phyloP scores from a whole-genome alignment of 2,797 vertebrate genomes.

The Nothura maculosa region DNA sequence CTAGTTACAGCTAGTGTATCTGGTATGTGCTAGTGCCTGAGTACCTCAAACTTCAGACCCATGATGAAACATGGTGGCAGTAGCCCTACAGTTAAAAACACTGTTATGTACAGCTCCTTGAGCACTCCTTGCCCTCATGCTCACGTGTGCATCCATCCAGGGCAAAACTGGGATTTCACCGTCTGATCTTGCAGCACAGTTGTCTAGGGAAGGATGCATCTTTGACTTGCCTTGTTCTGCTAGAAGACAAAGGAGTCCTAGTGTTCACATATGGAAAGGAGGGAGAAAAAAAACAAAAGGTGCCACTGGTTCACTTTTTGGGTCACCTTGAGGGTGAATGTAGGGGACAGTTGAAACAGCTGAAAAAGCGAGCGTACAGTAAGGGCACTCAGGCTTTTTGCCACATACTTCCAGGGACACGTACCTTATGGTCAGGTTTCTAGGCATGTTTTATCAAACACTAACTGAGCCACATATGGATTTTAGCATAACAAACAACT shows the following conservation, averaged over 20 bases:
- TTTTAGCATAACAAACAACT: background rate
- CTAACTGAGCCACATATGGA: background rate
- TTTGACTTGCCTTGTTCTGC: background rate
- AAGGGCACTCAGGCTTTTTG: background rate
- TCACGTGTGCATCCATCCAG: background rate
- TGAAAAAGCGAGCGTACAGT: background rate
- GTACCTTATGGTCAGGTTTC: background rate
- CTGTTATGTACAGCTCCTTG: fast-evolving
- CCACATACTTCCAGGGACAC: background rate
- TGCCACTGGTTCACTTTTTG: background rate
- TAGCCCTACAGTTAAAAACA: fast-evolving
- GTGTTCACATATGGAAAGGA: fast-evolving
- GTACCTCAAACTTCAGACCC: background rate
- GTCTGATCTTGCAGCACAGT: background rate
- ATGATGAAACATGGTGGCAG: background rate
- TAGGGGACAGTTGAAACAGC: background rate
- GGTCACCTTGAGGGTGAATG: background rate
- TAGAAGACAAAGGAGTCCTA: background rate
- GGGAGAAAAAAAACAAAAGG: background rate
- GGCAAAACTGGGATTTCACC: background rate
- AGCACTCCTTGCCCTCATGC: background rate
- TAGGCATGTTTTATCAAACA: background rate
- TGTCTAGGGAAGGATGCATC: background rate
- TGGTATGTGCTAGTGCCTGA: background rate
- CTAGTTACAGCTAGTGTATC: background rate